These are phyloP conservation scores for Idaea biselata DNA, from an alignment of 2,888 invertebrate species.

Conservation along the genomic window DNA sequence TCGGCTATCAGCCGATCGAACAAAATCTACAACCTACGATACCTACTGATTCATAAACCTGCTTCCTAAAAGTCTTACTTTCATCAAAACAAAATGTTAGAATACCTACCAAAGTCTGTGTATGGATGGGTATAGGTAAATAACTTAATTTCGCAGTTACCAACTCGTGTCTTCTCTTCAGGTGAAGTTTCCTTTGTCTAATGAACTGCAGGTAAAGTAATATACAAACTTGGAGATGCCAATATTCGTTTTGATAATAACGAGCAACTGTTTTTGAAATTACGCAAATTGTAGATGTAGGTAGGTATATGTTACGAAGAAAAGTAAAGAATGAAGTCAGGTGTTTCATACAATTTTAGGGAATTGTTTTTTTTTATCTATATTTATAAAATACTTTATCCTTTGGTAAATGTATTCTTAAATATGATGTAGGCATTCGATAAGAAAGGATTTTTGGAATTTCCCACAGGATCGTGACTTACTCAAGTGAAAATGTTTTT, in stretches of 20 bases:
- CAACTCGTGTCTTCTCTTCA: neutral
- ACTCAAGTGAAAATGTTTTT: no score
- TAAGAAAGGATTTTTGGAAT: no score
- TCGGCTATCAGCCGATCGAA: no score
- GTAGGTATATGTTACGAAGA: no score
- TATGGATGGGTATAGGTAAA: neutral
- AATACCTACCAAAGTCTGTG: neutral
- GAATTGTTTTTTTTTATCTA: no score
- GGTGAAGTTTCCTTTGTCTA: slow-evolving; percentile 29
- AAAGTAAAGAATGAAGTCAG: no score
- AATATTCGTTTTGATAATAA: slow-evolving; percentile 11
- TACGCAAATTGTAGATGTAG: neutral
- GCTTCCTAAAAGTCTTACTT: neutral
- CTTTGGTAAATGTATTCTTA: no score
- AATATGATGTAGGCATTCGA: no score
- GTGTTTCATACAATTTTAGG: no score
- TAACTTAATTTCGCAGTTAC: neutral
- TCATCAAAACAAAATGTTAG: neutral
- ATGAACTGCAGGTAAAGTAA: slow-evolving; percentile 31
- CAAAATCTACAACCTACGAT: neutral
- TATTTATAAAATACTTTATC: no score
- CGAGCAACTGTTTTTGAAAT: neutral
- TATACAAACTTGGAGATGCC: slow-evolving; percentile 19
- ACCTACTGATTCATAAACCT: neutral
- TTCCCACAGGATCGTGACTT: no score